A percentile compares a stretch with the other conserved stretches of the same genome.
Conservation (phyloP, 2,113 vertebrate genomes). For the Accipiter cooperii region DNA sequence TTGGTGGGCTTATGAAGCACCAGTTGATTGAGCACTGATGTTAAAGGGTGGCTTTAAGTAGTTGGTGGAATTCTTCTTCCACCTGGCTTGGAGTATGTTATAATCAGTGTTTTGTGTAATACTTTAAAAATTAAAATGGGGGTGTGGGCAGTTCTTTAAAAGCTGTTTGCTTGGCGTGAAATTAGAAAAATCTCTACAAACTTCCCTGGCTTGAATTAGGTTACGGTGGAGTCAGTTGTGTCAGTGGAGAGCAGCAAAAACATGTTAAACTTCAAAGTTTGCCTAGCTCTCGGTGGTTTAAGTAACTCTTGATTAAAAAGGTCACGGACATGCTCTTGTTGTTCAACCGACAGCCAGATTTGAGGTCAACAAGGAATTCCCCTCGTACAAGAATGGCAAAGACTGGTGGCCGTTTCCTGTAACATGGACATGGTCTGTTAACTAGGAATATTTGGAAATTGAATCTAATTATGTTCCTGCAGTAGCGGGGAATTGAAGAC, state of each 20-base stretch:
- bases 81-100: background rate
- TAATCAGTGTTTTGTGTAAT: background rate
- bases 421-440: background rate
- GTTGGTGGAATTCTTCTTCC: background rate
- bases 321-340: background rate
- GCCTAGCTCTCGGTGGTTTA: background rate
- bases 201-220: background rate
- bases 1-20: background rate
- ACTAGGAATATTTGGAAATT: background rate
- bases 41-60: background rate
- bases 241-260: background rate
- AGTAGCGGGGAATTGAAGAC: background rate
- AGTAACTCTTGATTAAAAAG: background rate
- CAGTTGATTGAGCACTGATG: background rate
- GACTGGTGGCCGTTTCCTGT: background rate
- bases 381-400: background rate
- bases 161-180: background rate
- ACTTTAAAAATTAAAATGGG: background rate
- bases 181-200: background rate
- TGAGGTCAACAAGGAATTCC: background rate
- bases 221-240: background rate
- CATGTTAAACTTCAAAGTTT: background rate
- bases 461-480: background rate
- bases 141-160: background rate
- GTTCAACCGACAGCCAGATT: background rate